Conservation (phyloP, 2,888 invertebrate species). For the Myopa tessellatipennis region DNA sequence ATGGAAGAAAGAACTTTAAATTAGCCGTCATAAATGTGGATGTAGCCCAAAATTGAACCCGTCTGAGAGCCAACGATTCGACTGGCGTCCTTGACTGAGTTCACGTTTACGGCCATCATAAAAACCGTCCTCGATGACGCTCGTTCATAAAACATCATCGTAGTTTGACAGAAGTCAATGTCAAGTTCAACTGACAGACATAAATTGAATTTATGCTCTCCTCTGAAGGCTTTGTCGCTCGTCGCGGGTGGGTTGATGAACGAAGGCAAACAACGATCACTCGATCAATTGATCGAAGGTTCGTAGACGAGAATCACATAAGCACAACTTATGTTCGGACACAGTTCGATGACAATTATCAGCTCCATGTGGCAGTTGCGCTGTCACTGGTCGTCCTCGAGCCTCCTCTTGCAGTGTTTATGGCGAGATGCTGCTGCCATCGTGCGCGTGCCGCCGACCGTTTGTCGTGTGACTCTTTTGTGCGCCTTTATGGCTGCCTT, state of each 20-base stretch:
- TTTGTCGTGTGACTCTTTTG: constrained; percentile 47
- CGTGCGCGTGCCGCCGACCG: constrained; percentile 50
- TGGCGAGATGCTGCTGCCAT: constrained; percentile 14
- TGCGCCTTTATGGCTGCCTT: neutral
- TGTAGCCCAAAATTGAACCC: neutral
- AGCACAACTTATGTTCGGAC: neutral
- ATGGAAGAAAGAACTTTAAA: constrained; percentile 29
- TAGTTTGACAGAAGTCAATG: constrained; percentile 35
- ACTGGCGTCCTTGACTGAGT: constrained; percentile 9
- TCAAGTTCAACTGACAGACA: constrained; percentile 45
- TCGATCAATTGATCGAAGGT: neutral
- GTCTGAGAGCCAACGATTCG: neutral
- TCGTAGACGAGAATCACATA: neutral
- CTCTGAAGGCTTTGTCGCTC: constrained; percentile 22
- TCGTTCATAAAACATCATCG: neutral
- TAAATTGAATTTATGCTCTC: constrained; percentile 37
- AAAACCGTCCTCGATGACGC: neutral
- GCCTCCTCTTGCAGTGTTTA: neutral
- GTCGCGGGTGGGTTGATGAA: constrained; percentile 45
- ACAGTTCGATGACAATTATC: constrained; percentile 33
- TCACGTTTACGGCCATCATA: neutral
- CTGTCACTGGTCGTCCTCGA: neutral
- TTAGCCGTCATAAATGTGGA: constrained; percentile 31
- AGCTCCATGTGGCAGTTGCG: constrained; percentile 25
- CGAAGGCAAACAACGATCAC: neutral